Evolutionary conservation across 2,113 vertebrate species (phyloP), one percentile per base, ranked within the genome.

Genomic region (Paradisaea rubra): DNA sequence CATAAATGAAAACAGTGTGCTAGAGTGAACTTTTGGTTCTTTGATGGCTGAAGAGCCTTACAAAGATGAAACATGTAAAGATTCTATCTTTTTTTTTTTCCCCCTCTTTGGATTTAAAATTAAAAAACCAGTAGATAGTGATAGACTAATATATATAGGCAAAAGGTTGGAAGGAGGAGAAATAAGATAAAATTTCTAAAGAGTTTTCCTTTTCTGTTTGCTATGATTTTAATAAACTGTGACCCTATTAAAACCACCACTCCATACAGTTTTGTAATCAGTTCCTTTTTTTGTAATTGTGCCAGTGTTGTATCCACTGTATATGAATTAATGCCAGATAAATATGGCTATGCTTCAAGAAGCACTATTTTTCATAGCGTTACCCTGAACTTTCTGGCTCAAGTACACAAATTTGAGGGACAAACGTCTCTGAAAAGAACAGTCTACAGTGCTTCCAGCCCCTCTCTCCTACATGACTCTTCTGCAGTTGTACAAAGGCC

Each of bases 311-410:
- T 84, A 95, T 96, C 70, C 86, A 94, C 57, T 92, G 82, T 76
- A 83, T 86, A 79, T 65, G 77, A 93, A 95, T 94, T 83, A 37
- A 65, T 45, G 60, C 81, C 88, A 97, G 37, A 96, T 41, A 94
- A 79, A 57, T 81, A 78, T 66, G 89, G 64, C 88, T 94, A 65
- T 31, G 72, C 77, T 93, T 97, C 88, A 95, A 98, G 89, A 91
- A 97, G 95, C 94, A 95, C 93, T 93, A 85, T 89, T 95, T 97
- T 97, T 98, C 96, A 97, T 89, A 94, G 93, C 5, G 2, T 78
- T 95, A 90, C 76, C 56, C 78, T 93, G 83, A 95, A 96, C 76
- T 94, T 81, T 93, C 80, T 95, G 94, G 77, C 80, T 94, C 79
- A 93, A 91, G 47, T 41, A 80, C 39, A 96, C 95, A 52, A 95